Percentiles rank a stretch among this genome's conserved stretches.
Evolutionary conservation across 2,888 invertebrate species (phyloP).

Genomic region (Tanypteryx hageni): DNA sequence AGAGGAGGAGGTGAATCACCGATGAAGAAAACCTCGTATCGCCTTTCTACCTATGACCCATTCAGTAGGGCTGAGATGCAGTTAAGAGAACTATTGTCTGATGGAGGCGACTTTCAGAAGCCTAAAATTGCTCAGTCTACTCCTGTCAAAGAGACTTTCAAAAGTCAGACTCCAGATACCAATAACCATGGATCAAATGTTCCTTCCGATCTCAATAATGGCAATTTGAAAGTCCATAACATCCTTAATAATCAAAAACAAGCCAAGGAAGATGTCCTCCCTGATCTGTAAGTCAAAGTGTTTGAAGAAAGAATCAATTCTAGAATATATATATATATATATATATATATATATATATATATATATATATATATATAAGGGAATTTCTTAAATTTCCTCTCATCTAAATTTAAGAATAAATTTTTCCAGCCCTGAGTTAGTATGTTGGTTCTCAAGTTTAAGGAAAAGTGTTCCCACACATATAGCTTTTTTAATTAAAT

Average conservation of each 20-base stretch:
- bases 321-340: neutral
- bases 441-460: neutral
- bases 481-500: neutral
- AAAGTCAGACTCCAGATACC: neutral
- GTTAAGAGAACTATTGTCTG: constrained; percentile 30
- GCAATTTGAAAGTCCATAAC: neutral
- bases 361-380: too few relatives aligned
- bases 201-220: constrained; percentile 28
- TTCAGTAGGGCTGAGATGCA: constrained; percentile 56
- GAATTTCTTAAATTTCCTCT: neutral
- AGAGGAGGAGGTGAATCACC: neutral
- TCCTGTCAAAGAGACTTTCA: neutral
- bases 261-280: constrained; percentile 50
- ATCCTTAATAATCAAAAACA: constrained; percentile 10
- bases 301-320: neutral
- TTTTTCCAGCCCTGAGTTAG: too few relatives aligned
- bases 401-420: neutral
- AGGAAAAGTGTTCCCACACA: neutral
- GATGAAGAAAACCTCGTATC: neutral
- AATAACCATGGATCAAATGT: neutral
- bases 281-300: constrained; percentile 33
- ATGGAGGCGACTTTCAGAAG: neutral
- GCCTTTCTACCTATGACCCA: constrained; percentile 27
- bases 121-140: neutral
- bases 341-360: too few relatives aligned